Evolutionary conservation across 1,140 invertebrate genomes (phyloP).

Genomic region (Heterodera schachtii): DNA sequence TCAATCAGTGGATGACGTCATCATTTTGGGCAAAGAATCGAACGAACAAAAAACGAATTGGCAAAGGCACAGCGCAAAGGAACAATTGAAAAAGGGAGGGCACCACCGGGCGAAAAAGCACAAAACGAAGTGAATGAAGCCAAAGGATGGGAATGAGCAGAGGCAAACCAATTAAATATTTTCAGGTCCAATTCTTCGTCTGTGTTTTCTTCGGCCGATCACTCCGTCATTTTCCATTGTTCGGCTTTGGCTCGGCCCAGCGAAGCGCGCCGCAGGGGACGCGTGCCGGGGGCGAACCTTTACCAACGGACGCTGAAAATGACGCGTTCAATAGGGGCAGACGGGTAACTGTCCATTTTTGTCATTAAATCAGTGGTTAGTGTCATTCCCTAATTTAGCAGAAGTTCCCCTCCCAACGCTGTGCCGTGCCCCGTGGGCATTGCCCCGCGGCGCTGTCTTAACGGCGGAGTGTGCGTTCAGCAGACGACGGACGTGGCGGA

Average conservation of each 20-base stretch:
- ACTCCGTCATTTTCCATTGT: conserved; percentile 21
- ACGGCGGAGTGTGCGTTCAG: background rate
- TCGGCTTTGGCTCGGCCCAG: conserved; percentile 20
- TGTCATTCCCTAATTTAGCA: background rate
- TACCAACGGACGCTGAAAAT: conserved; percentile 31
- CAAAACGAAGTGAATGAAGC: background rate
- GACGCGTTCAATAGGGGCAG: conserved; percentile 10
- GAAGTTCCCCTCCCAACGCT: background rate
- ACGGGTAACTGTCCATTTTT: background rate
- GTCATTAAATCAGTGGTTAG: background rate
- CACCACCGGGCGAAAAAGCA: background rate
- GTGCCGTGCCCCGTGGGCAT: background rate
- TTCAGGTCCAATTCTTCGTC: background rate
- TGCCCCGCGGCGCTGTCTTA: background rate
- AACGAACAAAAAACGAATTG: background rate
- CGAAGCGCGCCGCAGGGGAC: conserved; percentile 15
- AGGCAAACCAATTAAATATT: no score
- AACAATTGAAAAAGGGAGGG: background rate
- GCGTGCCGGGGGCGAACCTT: background rate
- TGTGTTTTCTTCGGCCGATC: background rate
- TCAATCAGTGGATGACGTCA: background rate
- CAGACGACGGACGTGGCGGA: background rate
- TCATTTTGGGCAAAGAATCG: background rate
- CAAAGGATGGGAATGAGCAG: background rate
- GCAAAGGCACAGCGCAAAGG: background rate